Conservation (phyloP, 2,888 invertebrate species). For the Callyntrura guangdongensis region DNA sequence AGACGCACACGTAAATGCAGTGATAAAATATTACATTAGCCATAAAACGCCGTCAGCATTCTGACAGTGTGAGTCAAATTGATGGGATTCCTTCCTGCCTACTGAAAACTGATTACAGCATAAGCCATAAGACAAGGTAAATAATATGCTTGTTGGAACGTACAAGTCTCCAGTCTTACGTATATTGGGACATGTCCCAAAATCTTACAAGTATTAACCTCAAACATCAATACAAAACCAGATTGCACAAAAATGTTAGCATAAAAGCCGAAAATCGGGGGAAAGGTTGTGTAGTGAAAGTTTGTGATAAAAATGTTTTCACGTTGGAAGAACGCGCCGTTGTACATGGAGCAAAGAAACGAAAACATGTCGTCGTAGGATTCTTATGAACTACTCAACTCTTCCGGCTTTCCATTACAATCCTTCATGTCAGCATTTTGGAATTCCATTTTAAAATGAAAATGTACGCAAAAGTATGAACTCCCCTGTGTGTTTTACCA, state of each 20-base stretch:
- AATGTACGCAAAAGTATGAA: neutral
- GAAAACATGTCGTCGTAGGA: neutral
- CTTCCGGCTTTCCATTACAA: constrained; percentile 44
- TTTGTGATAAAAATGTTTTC: constrained; percentile 49
- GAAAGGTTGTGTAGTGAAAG: constrained; percentile 4
- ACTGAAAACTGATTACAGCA: constrained; percentile 35
- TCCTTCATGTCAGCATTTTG: constrained; percentile 41
- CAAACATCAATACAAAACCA: neutral
- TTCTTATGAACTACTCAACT: constrained; percentile 11
- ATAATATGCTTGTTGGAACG: neutral
- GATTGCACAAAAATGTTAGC: neutral
- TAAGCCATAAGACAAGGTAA: neutral
- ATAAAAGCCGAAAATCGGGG: neutral
- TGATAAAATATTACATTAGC: constrained; percentile 48
- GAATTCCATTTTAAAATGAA: constrained; percentile 44
- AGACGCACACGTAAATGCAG: neutral
- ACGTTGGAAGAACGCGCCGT: neutral
- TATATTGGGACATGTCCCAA: constrained; percentile 25
- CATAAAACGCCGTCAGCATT: constrained; percentile 34
- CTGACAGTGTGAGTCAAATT: constrained; percentile 48
- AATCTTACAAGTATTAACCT: neutral
- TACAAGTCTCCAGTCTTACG: neutral
- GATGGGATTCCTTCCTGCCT: constrained; percentile 5
- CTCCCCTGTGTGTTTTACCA: neutral
- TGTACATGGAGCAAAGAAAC: neutral